Evolutionary conservation across 92 coral and sea anemone species (phyloP), one percentile per base, ranked within the genome.

Genomic region (Zoanthus sansibaricus): DNA sequence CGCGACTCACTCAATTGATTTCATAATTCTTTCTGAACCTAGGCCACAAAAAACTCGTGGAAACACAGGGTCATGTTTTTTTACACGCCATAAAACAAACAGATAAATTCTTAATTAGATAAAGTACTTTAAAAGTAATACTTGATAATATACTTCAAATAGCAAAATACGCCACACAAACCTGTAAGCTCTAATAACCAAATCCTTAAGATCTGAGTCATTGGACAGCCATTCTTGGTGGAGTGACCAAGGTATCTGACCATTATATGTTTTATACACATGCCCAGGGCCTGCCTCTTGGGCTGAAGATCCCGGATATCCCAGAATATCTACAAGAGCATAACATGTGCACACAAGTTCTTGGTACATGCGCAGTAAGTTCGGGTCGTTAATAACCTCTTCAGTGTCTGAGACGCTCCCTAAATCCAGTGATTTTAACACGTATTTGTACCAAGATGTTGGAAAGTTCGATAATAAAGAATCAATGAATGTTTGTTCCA

Each of bases 141-240:
- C 25, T 25, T 25, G 25, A 25, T 25, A 25, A 25, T 37, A 4
- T 62, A 11, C 18, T 1, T 62, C 12, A 13, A 17, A 13, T 62
- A 62, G 20, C 18, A 16, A 62, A 62, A 2, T 30, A 31, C 10
- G 10, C 16, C 31, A 13, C 1, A 66, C 89, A 68, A 61, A 97
- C 99, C 99, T 97, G 93, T 95, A 97, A 32, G 99, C 99, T 47
- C 91, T 91, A 49, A 97, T 51, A 32, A 97, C 94, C 20, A 97
- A 84, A n/a, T 88, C 78, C 77, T 84, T 92, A 0, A 97, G 91
- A 61, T 91, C 90, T 0, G 82, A 69, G 72, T 95, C 94, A 61
- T 92, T 86, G 32, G 83, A 89, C 21, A 97, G 87, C 95, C 98
- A 93, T 42, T 97, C 99, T 45, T 89, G 83, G 78, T 95, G 91